Base-by-base conservation (phyloP, 2,113 vertebrate genomes). In the Crotalus tigris region DNA sequence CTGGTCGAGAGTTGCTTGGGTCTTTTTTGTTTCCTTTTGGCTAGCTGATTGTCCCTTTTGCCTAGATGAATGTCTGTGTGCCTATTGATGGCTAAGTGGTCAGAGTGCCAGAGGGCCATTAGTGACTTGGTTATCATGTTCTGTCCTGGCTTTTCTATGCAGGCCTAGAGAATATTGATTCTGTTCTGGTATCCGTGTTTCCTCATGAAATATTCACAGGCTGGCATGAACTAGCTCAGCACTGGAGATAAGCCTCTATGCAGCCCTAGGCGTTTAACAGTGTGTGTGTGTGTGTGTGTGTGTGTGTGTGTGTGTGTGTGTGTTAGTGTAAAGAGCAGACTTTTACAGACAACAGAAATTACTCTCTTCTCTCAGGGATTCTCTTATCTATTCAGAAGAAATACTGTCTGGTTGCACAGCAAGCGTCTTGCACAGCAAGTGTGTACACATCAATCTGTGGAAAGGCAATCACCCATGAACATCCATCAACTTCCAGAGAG, bases 321-420 rank as follows among this genome's bases (percentile, higher is more conserved):
- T 90, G 81, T 88, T 57, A 87, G 88, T 57, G 33, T 29, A 46
- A 54, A n/a, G 64, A 81, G n/a, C 55, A 59, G 85, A 92, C 86
- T 92, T 91, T 90, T n/a, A 75, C 54, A 88, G 89, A 81, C 89
- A 92, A 86, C 39, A 61, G 57, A 92, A 92, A 94, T 91, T 59
- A 92, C 58, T 44, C 91, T n/a, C 46, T 54, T 90, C 88, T 92
- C 51, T 93, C 57, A 7, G 85, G 23, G 85, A 53, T 39, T 58
- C 21, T 81, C 87, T 94, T 75, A 64, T 3, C 69, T 44, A 87
- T 89, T 94, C 57, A 81, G 81, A 59, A 61, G 39, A 39, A 92
- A 69, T 58, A 39, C 24, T 92, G 44, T 54, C 88, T 91, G 64
- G 54, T 85, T 91, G 86, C 86, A 58, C 44, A 81, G 87, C 90